Conservation (phyloP, 1,140 invertebrate species). For the Monomorium pharaonis region DNA sequence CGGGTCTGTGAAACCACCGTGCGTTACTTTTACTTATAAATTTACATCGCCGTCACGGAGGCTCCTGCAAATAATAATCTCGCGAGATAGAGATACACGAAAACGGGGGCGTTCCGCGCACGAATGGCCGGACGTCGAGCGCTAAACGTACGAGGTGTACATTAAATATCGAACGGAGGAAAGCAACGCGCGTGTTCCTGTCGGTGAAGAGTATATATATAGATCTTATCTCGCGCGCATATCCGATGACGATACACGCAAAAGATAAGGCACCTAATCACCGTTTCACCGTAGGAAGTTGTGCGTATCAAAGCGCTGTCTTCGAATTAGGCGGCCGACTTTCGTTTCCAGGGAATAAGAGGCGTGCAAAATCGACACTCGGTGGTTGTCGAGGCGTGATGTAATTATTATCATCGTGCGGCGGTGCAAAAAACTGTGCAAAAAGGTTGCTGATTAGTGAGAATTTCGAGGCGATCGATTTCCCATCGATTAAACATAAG, state of each 20-base stretch:
- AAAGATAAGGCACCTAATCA: conserved; percentile 29
- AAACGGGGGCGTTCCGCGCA: conserved; percentile 4
- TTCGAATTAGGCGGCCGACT: conserved; percentile 1
- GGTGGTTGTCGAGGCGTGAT: background rate
- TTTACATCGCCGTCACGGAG: conserved; percentile 22
- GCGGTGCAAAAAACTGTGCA: background rate
- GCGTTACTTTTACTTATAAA: conserved; percentile 52
- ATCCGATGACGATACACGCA: conserved; percentile 36
- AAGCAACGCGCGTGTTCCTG: conserved; percentile 17
- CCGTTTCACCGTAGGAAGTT: conserved; percentile 21
- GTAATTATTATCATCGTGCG: conserved; percentile 17
- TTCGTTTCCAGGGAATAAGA: conserved; percentile 22
- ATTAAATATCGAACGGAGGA: conserved; percentile 38
- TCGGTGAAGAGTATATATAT: background rate
- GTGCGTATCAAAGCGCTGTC: conserved; percentile 21
- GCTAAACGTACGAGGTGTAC: conserved; percentile 15
- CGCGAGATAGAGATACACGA: background rate
- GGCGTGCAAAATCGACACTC: background rate
- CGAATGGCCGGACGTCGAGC: background rate
- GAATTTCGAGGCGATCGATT: background rate
- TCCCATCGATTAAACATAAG: background rate
- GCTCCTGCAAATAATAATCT: conserved; percentile 14
- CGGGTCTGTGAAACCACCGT: conserved; percentile 18
- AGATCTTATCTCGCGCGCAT: conserved; percentile 35
- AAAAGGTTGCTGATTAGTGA: background rate